Percentiles rank a stretch among this genome's conserved stretches.
phyloP scores from a whole-genome alignment of 1,140 invertebrate species.

The Gonioctena quinquepunctata region DNA sequence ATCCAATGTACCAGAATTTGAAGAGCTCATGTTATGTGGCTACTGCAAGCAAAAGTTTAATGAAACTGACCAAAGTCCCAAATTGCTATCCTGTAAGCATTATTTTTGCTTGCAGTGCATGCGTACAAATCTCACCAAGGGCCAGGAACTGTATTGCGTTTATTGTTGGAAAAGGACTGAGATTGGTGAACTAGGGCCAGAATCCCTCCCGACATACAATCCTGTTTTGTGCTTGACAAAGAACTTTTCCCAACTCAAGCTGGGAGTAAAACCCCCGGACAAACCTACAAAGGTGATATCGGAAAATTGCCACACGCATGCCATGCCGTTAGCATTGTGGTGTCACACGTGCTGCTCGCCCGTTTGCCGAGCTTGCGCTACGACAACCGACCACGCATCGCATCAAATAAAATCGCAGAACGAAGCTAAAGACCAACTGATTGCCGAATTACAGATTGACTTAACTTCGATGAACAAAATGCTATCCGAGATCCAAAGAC shows the following conservation, averaged over 20 bases:
- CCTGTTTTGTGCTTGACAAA: constrained; percentile 67
- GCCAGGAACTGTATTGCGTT: constrained; percentile 67
- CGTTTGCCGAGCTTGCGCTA: constrained; percentile 70
- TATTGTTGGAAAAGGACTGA: constrained; percentile 72
- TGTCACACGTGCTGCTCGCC: constrained; percentile 69
- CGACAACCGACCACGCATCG: constrained; percentile 64
- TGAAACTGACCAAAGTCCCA: constrained; percentile 69
- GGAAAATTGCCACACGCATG: constrained; percentile 73
- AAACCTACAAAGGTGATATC: constrained; percentile 51
- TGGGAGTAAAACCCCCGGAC: constrained; percentile 56
- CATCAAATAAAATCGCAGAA: constrained; percentile 70
- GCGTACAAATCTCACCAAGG: constrained; percentile 65
- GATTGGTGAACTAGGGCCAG: constrained; percentile 63
- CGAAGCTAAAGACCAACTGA: constrained; percentile 70
- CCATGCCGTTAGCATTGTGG: constrained; percentile 73
- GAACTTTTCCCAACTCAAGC: constrained; percentile 62
- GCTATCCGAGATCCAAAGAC: constrained; percentile 65
- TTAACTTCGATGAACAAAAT: constrained; percentile 56
- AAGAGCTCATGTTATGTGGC: constrained; percentile 38
- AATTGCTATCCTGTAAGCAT: constrained; percentile 75
- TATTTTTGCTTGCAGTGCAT: constrained; percentile 76
- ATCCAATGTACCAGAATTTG: constrained; percentile 62
- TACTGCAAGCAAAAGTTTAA: constrained; percentile 44
- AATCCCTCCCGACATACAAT: constrained; percentile 68
- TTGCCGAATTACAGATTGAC: constrained; percentile 65